phyloP scores from a whole-genome alignment of 2,797 vertebrate genomes.

The Manis pentadactyla region DNA sequence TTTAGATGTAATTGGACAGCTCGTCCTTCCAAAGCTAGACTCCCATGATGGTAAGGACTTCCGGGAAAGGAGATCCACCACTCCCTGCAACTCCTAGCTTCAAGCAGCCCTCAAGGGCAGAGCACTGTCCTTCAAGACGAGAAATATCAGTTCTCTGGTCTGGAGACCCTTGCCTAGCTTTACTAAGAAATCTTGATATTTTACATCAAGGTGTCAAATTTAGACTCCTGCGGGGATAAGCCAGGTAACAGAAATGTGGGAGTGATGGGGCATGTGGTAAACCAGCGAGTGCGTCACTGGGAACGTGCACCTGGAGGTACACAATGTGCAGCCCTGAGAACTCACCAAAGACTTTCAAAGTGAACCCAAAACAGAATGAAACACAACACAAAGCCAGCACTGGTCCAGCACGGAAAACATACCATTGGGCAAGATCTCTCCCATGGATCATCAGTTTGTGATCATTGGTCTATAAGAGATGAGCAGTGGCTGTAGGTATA shows the following conservation, averaged over 20 bases:
- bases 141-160: background rate
- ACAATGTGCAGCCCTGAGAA: background rate
- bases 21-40: conserved; percentile 9
- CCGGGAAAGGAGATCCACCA: background rate
- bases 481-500: background rate
- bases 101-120: background rate
- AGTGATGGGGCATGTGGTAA: background rate
- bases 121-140: background rate
- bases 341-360: background rate
- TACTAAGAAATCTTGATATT: background rate
- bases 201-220: background rate
- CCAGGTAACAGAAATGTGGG: background rate
- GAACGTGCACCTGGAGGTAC: background rate
- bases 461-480: background rate
- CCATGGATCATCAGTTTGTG: background rate
- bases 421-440: background rate
- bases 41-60: background rate
- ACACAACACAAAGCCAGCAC: background rate
- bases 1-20: background rate
- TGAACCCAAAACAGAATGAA: background rate
- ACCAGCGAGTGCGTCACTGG: background rate
- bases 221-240: background rate
- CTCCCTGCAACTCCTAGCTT: background rate
- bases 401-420: background rate
- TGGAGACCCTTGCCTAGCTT: background rate